These are phyloP conservation scores for Rhyacichthys aspro DNA, from an alignment of 2,797 vertebrate species.

Conservation along the genomic window DNA sequence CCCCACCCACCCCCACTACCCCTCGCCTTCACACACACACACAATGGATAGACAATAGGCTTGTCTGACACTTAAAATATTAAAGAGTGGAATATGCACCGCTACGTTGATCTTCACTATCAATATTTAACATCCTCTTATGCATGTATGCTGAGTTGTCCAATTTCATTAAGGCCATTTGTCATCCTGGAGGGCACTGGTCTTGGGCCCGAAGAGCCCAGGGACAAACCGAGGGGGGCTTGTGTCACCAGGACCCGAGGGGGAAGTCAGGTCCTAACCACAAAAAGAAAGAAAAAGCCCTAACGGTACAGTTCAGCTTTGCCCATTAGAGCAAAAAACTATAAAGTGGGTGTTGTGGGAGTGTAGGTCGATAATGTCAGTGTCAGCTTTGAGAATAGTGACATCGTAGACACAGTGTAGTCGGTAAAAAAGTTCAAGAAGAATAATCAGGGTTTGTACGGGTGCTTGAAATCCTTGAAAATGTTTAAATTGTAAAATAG, in stretches of 20 bases:
- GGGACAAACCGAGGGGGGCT: constrained; percentile 72
- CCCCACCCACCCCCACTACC: constrained; percentile 14
- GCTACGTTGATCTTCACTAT: constrained; percentile 91
- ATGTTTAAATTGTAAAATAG: too few relatives aligned
- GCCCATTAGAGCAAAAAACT: too few relatives aligned
- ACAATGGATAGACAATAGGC: constrained; percentile 76
- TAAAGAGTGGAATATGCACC: constrained; percentile 95
- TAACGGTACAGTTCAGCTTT: not conserved
- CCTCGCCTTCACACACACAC: not conserved
- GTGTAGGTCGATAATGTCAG: too few relatives aligned
- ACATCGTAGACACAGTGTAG: too few relatives aligned
- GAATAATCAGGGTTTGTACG: too few relatives aligned
- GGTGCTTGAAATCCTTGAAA: too few relatives aligned
- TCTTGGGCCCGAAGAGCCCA: constrained; percentile 85
- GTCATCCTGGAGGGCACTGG: constrained; percentile 89
- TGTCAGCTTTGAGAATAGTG: too few relatives aligned
- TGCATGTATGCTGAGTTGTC: constrained; percentile 98
- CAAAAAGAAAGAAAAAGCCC: constrained; percentile 12
- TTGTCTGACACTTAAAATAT: constrained; percentile 91
- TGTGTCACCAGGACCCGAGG: constrained; percentile 41
- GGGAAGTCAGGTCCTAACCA: not conserved
- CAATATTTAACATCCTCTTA: constrained; percentile 99
- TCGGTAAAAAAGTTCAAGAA: too few relatives aligned
- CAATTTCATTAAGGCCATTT: constrained; percentile 98
- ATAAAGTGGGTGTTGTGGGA: too few relatives aligned